Evolutionary conservation across 2,797 vertebrate genomes (phyloP).

Genomic region (Naso thynnoides): DNA sequence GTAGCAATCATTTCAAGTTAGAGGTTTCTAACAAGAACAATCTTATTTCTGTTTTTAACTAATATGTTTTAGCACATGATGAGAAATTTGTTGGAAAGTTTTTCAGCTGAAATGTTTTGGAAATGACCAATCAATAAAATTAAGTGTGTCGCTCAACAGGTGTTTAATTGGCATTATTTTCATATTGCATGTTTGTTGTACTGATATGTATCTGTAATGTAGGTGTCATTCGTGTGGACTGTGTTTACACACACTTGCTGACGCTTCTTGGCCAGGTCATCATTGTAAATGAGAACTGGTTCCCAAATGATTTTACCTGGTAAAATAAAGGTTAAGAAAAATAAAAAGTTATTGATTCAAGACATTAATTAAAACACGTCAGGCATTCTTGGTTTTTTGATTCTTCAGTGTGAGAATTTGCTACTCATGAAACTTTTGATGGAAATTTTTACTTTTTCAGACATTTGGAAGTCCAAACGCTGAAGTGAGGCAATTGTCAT

Average conservation of each 20-base stretch:
- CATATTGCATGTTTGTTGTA: too few relatives aligned
- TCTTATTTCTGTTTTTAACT: background rate
- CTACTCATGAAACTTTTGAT: background rate
- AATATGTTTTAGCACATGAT: background rate
- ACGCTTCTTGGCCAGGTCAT: too few relatives aligned
- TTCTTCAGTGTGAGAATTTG: background rate
- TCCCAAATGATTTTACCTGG: too few relatives aligned
- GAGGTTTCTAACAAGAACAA: background rate
- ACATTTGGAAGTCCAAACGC: background rate
- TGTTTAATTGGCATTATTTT: background rate
- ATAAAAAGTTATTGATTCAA: background rate
- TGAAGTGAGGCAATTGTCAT: background rate
- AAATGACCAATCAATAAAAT: background rate
- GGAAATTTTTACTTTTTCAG: background rate
- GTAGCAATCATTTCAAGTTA: background rate
- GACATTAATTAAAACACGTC: too few relatives aligned
- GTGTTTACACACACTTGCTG: too few relatives aligned
- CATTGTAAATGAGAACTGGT: too few relatives aligned
- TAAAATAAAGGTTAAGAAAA: too few relatives aligned
- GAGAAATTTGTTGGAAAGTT: background rate
- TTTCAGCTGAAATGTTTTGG: background rate
- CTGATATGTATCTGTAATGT: too few relatives aligned
- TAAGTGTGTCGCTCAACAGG: background rate
- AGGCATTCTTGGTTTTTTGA: background rate
- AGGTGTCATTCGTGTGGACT: too few relatives aligned